Conservation (phyloP, 2,888 invertebrate species). For the Sminthurinus aureus region DNA sequence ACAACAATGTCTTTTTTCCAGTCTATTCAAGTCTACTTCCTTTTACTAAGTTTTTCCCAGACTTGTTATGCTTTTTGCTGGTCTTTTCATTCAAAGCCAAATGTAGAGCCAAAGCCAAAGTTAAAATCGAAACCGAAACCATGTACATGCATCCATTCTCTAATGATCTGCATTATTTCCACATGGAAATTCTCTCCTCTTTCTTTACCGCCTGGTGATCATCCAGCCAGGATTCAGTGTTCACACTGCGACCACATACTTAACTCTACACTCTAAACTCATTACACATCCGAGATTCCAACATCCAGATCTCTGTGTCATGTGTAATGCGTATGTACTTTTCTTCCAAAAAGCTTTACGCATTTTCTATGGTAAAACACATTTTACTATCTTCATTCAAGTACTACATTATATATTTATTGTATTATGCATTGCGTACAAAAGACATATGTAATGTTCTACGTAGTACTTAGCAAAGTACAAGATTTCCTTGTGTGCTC, state of each 20-base stretch:
- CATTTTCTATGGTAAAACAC: not conserved
- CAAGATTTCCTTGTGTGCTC: too few species aligned
- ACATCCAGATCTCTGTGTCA: too few species aligned
- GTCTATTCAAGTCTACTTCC: not conserved
- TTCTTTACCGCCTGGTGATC: slow-evolving; percentile 12
- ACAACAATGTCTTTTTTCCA: slow-evolving; percentile 14
- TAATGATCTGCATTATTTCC: slow-evolving; percentile 46
- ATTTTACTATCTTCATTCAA: not conserved
- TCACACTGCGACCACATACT: not conserved
- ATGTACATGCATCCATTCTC: not conserved
- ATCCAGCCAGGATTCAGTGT: slow-evolving; percentile 19
- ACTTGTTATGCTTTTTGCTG: slow-evolving; percentile 8
- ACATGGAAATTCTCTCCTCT: slow-evolving; percentile 36
- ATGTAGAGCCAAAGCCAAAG: not conserved
- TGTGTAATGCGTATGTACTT: too few species aligned
- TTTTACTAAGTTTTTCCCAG: not conserved
- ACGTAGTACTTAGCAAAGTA: too few species aligned
- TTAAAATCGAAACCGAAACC: not conserved
- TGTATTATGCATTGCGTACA: too few species aligned
- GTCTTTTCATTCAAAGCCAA: not conserved
- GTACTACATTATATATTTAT: too few species aligned
- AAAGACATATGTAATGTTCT: too few species aligned
- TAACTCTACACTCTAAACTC: not conserved
- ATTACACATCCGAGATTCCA: not conserved
- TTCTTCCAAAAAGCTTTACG: not conserved